Evolutionary conservation across 2,888 invertebrate genomes (phyloP).

Genomic region (Amphiduros pacificus): DNA sequence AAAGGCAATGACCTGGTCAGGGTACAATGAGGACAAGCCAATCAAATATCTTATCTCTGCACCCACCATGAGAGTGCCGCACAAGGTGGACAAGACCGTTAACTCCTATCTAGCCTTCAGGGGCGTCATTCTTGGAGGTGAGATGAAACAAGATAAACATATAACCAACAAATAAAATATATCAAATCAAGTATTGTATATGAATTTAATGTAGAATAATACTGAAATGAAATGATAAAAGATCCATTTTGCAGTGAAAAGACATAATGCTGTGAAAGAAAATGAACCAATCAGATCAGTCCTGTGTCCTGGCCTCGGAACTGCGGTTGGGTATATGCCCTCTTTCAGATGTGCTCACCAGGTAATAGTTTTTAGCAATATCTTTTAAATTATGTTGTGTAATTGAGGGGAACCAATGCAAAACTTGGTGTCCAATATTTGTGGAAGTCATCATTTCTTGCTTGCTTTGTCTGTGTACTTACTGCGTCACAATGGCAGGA

Average conservation of each 20-base stretch:
- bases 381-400: too few relatives aligned
- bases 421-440: too few relatives aligned
- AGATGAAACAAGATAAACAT: background rate
- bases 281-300: conserved; percentile 38
- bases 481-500: too few relatives aligned
- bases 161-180: background rate
- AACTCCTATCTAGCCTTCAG: conserved; percentile 50
- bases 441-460: too few relatives aligned
- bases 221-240: too few relatives aligned
- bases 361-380: conserved; percentile 32
- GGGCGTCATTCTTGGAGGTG: conserved; percentile 46
- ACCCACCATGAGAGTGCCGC: conserved; percentile 49
- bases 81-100: conserved; percentile 36
- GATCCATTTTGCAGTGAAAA: conserved; percentile 33
- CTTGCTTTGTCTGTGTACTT: too few relatives aligned
- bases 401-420: too few relatives aligned
- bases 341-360: conserved; percentile 41
- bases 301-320: conserved; percentile 48
- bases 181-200: background rate
- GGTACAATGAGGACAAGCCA: conserved; percentile 41
- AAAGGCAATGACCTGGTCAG: background rate
- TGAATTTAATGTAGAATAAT: background rate
- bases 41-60: conserved; percentile 48
- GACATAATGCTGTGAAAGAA: conserved; percentile 34
- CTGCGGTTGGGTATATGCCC: conserved; percentile 47